A percentile compares a stretch with the other conserved stretches of the same genome.
These are phyloP conservation scores for Acronicta psi DNA, from an alignment of 2,888 invertebrate genomes.

Conservation along the genomic window DNA sequence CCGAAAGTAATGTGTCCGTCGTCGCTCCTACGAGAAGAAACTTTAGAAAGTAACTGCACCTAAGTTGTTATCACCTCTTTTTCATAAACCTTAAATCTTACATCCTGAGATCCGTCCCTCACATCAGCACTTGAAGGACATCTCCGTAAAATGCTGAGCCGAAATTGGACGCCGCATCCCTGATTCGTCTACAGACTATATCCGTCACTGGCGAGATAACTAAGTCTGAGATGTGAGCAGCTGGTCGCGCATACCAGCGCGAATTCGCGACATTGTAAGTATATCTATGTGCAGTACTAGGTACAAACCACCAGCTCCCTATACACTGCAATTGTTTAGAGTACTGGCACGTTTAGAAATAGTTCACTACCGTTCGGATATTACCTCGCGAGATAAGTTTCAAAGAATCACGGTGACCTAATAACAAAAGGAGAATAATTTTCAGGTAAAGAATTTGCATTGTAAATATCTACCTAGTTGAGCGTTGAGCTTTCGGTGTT, in stretches of 20 bases:
- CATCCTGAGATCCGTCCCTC: too few species aligned
- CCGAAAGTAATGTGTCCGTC: too few species aligned
- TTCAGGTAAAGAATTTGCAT: constrained; percentile 26
- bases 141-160: constrained; percentile 22
- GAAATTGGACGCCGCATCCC: constrained; percentile 44
- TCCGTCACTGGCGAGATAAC: constrained; percentile 53
- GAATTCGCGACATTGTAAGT: constrained; percentile 45
- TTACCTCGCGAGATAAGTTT: constrained; percentile 47
- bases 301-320: constrained; percentile 15
- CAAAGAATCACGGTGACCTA: constrained; percentile 25
- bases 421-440: constrained; percentile 14
- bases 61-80: too few species aligned
- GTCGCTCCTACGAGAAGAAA: too few species aligned
- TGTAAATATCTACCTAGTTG: background rate
- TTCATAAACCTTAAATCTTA: too few species aligned
- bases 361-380: constrained; percentile 21
- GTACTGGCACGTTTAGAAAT: constrained; percentile 27
- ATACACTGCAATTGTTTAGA: constrained; percentile 32
- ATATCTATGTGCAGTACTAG: constrained; percentile 36
- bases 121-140: background rate
- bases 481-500: background rate
- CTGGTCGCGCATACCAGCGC: constrained; percentile 56
- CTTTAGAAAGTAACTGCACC: too few species aligned
- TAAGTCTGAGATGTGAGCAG: constrained; percentile 53
- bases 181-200: constrained; percentile 47